Evolutionary conservation across 2,888 invertebrate species (phyloP), one percentile per base, ranked within the genome.

Genomic region (Campaea margaritaria): DNA sequence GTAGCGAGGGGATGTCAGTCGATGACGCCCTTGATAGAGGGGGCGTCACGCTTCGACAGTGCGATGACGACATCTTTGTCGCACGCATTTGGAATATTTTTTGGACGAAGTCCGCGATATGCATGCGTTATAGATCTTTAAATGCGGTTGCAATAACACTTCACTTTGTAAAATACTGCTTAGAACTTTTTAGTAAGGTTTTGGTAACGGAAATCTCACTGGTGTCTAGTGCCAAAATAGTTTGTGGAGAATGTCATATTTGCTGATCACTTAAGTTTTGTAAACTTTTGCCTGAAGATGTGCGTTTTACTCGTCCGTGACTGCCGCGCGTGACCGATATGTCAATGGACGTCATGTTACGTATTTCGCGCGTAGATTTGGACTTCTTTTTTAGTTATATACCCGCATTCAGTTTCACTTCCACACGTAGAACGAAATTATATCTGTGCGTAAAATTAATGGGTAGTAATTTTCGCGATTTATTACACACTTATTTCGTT

Each of bases 21-120:
- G 93, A 91, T 58, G 93, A 86, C 57, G 93, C 83, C 65, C 93
- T 86, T 49, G 93, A 88, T 66, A 87, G 75, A 41, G 94, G 93
- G 69, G 93, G 93, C 53, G 93, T 93, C 65, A 88, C 91, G 69
- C 91, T 91, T 52, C 91, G 86, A 64, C 90, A 89, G 58, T 93
- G 91, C 36, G 93, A 89, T 68, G 93, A 93, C 73, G 93, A 89
- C 90, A 93, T 93, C 77, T 93, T 93, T 12, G 89, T 87, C 62
- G 88, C 90, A 80, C 91, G 87, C 90, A 91, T 91, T 79, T 76
- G 81, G 64, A 73, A 59, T 68, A 11, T 41, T 15, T 42, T 41
- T 27, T 11, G 38, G 9, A n/a, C 43, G 12, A 1, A 31, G 7
- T 31, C 9, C 9, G 1, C 9, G 31, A 9, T 9, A 9, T 10